A percentile compares a stretch with the other conserved stretches of the same genome.
phyloP scores from a whole-genome alignment of 2,797 vertebrate species.

The Vespertilio murinus region DNA sequence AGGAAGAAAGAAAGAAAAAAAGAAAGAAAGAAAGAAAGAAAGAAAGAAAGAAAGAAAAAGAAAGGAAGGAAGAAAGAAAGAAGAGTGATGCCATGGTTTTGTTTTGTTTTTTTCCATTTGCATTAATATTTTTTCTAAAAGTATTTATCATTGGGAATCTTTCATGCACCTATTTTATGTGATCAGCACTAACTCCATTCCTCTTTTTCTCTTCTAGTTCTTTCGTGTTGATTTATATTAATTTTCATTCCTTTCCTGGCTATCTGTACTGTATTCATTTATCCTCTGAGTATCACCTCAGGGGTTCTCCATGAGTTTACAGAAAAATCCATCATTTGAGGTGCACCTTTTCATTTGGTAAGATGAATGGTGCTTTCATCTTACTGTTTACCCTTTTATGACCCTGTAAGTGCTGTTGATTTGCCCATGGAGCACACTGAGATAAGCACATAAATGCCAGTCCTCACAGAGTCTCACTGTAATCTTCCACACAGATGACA shows the following conservation, averaged over 20 bases:
- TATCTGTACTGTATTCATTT: slow-evolving; percentile 36
- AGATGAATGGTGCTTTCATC: slow-evolving; percentile 40
- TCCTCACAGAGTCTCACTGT: not conserved
- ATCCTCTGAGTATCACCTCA: slow-evolving; percentile 45
- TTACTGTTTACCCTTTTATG: slow-evolving; percentile 13
- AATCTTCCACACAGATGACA: not conserved
- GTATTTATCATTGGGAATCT: not conserved
- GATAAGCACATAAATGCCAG: not conserved
- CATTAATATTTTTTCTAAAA: not conserved
- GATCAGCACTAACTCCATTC: not conserved
- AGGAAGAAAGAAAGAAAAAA: not conserved
- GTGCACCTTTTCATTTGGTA: slow-evolving; percentile 27
- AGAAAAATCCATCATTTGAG: slow-evolving; percentile 46
- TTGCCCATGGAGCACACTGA: not conserved
- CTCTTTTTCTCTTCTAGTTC: not conserved
- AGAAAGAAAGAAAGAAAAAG: too few relatives aligned
- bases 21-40: too few relatives aligned
- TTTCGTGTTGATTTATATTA: slow-evolving; percentile 28
- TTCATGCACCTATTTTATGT: not conserved
- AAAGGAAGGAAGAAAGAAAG: too few relatives aligned
- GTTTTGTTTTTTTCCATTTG: not conserved
- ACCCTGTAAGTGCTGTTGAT: not conserved
- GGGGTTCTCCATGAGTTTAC: slow-evolving; percentile 14
- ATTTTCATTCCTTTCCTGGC: slow-evolving; percentile 10
- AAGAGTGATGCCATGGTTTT: not conserved